Conservation (phyloP, 2,797 vertebrate genomes). For the Caiman crocodilus region DNA sequence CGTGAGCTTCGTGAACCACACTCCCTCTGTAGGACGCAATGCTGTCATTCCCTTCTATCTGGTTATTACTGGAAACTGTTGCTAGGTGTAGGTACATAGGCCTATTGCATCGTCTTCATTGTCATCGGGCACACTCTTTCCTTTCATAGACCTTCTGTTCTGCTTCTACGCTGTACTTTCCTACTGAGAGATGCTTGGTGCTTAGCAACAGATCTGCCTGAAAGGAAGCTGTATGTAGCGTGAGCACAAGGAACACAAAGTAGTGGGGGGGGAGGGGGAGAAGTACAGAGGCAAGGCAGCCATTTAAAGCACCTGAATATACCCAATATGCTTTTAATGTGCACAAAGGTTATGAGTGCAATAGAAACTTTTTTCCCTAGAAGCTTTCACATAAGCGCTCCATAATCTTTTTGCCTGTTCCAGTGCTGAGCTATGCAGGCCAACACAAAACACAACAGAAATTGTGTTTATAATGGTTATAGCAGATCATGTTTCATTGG, state of each 20-base stretch:
- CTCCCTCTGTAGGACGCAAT: no score
- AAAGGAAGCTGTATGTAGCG: fast-evolving
- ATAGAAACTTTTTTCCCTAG: fast-evolving
- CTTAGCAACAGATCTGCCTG: neutral
- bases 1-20: no score
- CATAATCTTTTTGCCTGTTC: neutral
- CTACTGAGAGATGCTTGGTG: neutral
- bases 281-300: neutral
- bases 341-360: neutral
- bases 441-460: neutral
- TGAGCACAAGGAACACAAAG: fast-evolving
- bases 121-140: neutral
- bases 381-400: fast-evolving
- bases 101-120: neutral
- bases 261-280: neutral
- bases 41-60: neutral
- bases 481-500: neutral
- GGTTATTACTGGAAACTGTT: fast-evolving
- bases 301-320: fast-evolving
- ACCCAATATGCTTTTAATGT: fast-evolving
- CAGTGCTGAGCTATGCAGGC: fast-evolving
- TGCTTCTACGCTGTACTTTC: neutral
- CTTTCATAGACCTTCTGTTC: neutral
- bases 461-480: neutral
- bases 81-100: neutral